Percentiles rank a stretch among this genome's conserved stretches.
phyloP scores from a whole-genome alignment of 2,113 vertebrate species.

The cattle (Bos taurus) region ARS-UCD2.0 NC_037343.1:4579001-4579500 shows the following conservation, averaged over 20 bases:
- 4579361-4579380: neutral
- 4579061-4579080: constrained; percentile 34
- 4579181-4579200: neutral
- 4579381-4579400: neutral
- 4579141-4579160: neutral
- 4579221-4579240: neutral
- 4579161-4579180: neutral
- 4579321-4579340: neutral
- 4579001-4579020: constrained; percentile 49
- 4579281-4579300: neutral
- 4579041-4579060: constrained; percentile 67
- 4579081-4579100: constrained; percentile 25
- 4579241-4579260: neutral
- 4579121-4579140: neutral
- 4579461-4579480: neutral
- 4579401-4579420: neutral
- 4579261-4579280: neutral
- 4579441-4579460: neutral
- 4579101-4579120: constrained; percentile 38
- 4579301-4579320: neutral
- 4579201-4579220: neutral
- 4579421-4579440: neutral
- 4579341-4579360: neutral
- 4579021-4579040: constrained; percentile 60
- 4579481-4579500: neutral